Base-by-base conservation (phyloP, 2,888 invertebrate species). In the Amphipyra tragopoginis region DNA sequence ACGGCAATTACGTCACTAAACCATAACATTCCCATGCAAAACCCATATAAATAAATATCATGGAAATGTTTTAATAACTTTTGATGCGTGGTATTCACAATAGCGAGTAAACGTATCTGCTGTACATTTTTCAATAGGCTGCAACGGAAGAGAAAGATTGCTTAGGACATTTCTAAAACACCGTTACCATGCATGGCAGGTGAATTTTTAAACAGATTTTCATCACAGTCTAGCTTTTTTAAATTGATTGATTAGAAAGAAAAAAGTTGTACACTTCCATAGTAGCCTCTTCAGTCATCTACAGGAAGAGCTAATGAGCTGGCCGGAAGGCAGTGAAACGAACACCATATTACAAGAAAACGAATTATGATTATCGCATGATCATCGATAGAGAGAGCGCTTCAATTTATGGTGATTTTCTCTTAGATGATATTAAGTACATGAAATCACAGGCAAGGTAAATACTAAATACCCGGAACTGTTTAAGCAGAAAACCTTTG, bases 1-100 rank as follows among this genome's bases (percentile, higher is more conserved):
- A 67, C 48, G 44, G 47, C 66, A 57, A 70, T 73, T 67, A 67
- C 79, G 67, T 73, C 79, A 79, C 66, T 79, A 67, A 76, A 70
- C 55, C 59, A 73, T 79, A 76, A 73, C 63, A 65, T 76, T 71
- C 59, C 72, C 65, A 72, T 73, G 57, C 63, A 34, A 58, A 61
- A 40, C 33, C 57, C 54, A 49, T 72, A 69, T 75, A 65, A 61
- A 76, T 72, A 63, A 61, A 76, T 72, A 63, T 59, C 58, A 65
- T 72, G 66, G 61, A 63, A 79, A 76, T 79, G 74, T 76, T 79
- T 76, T 79, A 79, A 76, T 76, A 77, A 73, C 77, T 65, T 60
- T 44, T 45, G 56, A 55, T 59, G 63, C 51, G 47, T 66, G 56
- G 34, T 54, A 54, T 57, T 67, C 43, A 60, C 50, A 75, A 48